Base-by-base conservation (phyloP, 2,888 invertebrate species). In the Himalopsyche anomala region DNA sequence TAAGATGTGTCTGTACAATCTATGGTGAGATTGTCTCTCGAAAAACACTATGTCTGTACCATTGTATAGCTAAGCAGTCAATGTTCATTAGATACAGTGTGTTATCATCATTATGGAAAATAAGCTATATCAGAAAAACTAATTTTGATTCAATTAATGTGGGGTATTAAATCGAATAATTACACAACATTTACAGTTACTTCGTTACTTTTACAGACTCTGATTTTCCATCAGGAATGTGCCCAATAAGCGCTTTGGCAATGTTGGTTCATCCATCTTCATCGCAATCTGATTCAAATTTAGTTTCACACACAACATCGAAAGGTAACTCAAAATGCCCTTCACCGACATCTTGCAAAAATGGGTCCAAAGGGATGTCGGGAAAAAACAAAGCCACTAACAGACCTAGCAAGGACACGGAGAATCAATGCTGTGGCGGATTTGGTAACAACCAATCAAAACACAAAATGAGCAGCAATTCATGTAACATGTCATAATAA, bases 341-440 rank as follows among this genome's bases (percentile, higher is more conserved):
- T 2, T 91, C 89, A 87, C 87, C 17, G 91, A 91, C 87, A 85
- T 90, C 6, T 88, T 89, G 9, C 89, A 90, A 11, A 92, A 92
- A 89, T 51, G 56, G 84, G 54, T 45, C 90, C 87, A 89, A 91
- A 89, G 87, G 91, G 92, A 6, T 91, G 89, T 62, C 90, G 88
- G 1, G 89, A 3, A 91, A 90, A 74, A 91, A 91, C 0, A 91
- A 91, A 54, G 62, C 62, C 62, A 92, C 92, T 0, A 92, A 93
- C 51, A 93, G 92, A 0, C 92, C 93, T 85, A 92, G 92, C 87
- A 91, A 92, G 89, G 92, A 92, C 80, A 91, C 91, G 0, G 93
- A 93, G 84, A 93, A 93, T 84, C 93, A 93, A 83, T 93, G 93
- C 85, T 93, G 93, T 88, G 93, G 93, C 0, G 93, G 93, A 0